Conservation (phyloP, 1,140 invertebrate genomes). For the Berghia stephanieae region DNA sequence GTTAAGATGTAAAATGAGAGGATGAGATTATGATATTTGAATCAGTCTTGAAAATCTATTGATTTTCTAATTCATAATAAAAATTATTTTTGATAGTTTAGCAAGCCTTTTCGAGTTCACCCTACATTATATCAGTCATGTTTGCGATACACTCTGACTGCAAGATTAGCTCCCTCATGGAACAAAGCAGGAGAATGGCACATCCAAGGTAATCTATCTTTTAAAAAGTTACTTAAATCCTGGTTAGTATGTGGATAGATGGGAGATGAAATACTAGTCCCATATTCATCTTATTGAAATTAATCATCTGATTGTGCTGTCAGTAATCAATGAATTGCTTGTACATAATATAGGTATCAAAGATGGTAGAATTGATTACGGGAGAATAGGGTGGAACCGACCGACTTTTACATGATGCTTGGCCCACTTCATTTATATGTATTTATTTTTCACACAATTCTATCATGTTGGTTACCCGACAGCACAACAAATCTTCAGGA, state of each 20-base stretch:
- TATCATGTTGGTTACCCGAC: background rate
- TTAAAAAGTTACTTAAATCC: background rate
- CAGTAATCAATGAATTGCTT: no score
- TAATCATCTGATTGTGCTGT: no score
- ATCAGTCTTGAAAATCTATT: background rate
- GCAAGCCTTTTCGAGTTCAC: constrained; percentile 42
- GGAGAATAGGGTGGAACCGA: no score
- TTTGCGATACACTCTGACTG: constrained; percentile 49
- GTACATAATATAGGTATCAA: no score
- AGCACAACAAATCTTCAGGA: background rate
- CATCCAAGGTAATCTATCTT: constrained; percentile 46
- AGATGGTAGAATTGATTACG: no score
- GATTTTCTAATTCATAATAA: constrained; percentile 2
- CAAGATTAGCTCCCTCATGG: constrained; percentile 55
- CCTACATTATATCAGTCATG: constrained; percentile 48
- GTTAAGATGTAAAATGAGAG: background rate
- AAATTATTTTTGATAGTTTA: constrained; percentile 36
- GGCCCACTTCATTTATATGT: no score
- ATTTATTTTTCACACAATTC: no score
- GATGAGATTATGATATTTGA: background rate
- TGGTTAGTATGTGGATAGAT: background rate
- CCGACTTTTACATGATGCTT: no score
- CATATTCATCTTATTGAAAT: no score
- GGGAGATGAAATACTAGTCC: background rate
- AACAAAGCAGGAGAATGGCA: constrained; percentile 55